Conservation (phyloP, 2,797 vertebrate genomes). For the Prunella strophiata region DNA sequence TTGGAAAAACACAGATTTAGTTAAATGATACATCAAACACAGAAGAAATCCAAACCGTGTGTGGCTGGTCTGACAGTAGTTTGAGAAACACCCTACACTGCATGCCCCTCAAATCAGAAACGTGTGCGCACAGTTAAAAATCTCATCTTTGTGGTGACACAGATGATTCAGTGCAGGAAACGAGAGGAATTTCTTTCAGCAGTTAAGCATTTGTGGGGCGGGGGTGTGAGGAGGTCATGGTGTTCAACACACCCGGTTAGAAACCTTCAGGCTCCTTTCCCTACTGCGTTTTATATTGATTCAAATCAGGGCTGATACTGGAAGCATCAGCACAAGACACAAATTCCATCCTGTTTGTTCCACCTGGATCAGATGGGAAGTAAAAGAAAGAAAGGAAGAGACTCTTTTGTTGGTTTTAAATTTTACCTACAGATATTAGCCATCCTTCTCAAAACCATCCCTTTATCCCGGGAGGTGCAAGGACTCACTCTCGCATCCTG, state of each 20-base stretch:
- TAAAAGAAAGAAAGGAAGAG: not conserved
- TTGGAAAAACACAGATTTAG: slow-evolving; percentile 9
- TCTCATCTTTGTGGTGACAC: slow-evolving; percentile 67
- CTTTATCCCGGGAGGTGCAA: not conserved
- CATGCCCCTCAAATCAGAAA: slow-evolving; percentile 55
- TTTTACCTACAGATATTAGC: not conserved
- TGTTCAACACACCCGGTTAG: not conserved
- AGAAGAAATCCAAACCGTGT: slow-evolving; percentile 25
- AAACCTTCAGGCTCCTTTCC: not conserved
- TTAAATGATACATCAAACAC: slow-evolving; percentile 32
- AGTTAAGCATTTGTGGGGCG: slow-evolving; percentile 35
- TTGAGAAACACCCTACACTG: slow-evolving; percentile 40
- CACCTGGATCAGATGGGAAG: not conserved
- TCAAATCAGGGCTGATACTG: not conserved
- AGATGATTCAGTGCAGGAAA: slow-evolving; percentile 67
- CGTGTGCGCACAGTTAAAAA: slow-evolving; percentile 32
- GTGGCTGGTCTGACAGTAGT: slow-evolving; percentile 23
- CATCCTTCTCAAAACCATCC: not conserved
- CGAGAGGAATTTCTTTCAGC: slow-evolving; percentile 57
- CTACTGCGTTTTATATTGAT: not conserved
- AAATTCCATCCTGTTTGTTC: not conserved
- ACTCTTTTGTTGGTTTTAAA: not conserved
- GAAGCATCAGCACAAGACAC: not conserved
- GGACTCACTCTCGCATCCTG: rapidly evolving
- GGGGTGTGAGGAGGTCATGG: slow-evolving; percentile 49